Conservation (phyloP, 2,113 vertebrate species). For the Ornithorhynchus anatinus region DNA sequence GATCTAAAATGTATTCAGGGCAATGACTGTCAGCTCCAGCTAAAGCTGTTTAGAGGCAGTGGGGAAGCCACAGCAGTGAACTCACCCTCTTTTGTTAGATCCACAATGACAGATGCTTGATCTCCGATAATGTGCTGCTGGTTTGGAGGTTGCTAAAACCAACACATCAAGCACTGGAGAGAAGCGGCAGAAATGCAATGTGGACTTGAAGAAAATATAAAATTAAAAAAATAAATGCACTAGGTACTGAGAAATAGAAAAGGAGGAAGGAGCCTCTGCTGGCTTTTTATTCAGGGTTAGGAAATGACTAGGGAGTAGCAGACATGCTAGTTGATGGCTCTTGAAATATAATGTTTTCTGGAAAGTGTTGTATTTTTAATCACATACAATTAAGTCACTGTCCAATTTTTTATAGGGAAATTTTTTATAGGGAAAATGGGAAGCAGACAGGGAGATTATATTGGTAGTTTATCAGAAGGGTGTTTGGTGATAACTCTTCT, state of each 20-base stretch:
- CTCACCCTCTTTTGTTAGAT: constrained; percentile 15
- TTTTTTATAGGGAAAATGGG: no score
- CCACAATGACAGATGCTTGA: constrained; percentile 21
- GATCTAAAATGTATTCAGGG: constrained; percentile 18
- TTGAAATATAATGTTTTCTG: constrained; percentile 12
- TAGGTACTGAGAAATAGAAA: constrained; percentile 18
- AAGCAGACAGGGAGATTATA: no score
- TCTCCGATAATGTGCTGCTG: neutral
- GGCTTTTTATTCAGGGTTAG: neutral
- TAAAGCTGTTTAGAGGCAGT: neutral
- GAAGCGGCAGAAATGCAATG: neutral
- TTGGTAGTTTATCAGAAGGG: no score
- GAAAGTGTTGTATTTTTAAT: no score
- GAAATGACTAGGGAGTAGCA: neutral
- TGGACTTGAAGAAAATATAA: no score
- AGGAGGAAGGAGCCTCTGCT: constrained; percentile 9
- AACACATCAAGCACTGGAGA: neutral
- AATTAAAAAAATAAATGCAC: no score
- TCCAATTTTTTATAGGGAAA: no score
- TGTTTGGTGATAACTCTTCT: no score
- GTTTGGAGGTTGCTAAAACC: constrained; percentile 14
- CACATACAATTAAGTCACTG: no score
- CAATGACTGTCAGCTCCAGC: constrained; percentile 19
- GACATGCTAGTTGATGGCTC: constrained; percentile 3
- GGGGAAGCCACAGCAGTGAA: neutral